Conservation (phyloP, 2,113 vertebrate species). For the Microtus oregoni region DNA sequence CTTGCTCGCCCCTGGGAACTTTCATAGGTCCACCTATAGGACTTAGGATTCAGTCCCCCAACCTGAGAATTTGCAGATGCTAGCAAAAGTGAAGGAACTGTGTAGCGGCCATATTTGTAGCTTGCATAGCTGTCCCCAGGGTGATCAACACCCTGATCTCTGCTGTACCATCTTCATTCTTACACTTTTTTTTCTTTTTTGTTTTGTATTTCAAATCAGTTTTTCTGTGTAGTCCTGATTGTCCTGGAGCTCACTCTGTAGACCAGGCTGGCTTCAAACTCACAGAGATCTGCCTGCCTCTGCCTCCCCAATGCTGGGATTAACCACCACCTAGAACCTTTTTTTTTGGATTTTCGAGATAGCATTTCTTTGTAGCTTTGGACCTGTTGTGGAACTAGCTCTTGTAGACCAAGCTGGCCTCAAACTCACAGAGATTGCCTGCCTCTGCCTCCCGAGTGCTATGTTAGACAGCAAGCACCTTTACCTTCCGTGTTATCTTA, state of each 20-base stretch:
- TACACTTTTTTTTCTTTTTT: background rate
- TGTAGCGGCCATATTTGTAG: background rate
- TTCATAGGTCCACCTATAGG: background rate
- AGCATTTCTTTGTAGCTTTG: too few relatives aligned
- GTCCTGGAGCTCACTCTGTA: background rate
- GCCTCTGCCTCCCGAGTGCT: background rate
- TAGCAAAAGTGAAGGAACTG: background rate
- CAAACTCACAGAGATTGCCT: background rate
- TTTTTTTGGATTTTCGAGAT: too few relatives aligned
- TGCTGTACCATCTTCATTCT: background rate
- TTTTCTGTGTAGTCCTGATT: background rate
- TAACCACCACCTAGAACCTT: background rate
- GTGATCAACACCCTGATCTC: too few relatives aligned
- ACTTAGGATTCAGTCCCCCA: background rate
- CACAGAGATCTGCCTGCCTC: background rate
- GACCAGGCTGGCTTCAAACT: background rate
- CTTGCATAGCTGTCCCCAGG: background rate
- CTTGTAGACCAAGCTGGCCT: background rate
- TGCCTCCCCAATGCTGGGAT: background rate
- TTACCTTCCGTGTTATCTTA: too few relatives aligned
- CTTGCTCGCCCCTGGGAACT: background rate
- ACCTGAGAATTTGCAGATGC: background rate
- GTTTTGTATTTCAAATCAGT: background rate
- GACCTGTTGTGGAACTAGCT: background rate
- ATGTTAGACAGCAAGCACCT: background rate